Base-by-base conservation (phyloP, 2,797 vertebrate genomes). In the Bradypodion ventrale region DNA sequence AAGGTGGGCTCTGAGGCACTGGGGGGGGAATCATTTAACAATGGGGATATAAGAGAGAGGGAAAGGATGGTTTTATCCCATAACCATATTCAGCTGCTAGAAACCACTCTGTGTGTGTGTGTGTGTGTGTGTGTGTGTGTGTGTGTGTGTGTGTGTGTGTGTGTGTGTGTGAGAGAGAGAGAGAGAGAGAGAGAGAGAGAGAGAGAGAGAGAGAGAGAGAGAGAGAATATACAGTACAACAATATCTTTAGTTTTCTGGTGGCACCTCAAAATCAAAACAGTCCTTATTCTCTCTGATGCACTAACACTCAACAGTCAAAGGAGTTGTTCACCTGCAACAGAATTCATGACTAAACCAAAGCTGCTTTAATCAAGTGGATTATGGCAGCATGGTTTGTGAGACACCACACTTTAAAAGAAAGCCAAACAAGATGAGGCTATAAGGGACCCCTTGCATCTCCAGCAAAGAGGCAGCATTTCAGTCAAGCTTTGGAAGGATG, bases 401-500 rank as follows among this genome's bases (percentile, higher is more conserved):
- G 68, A 21, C 44, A 35, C 13, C 46, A n/a, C 81, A 87, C 88
- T 78, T 75, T 87, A 59, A 90, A 89, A 88, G 2, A 66, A 1
- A 4, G 75, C 76, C n/a, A 85, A 85, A 75, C 68, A 75, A 75
- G 89, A 86, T 86, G 81, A 29, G 85, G 72, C 78, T 2, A 79
- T 68, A 65, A 86, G 35, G 69, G 78, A 65, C 10, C 75, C 52
- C 49, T 68, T 74, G 82, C 49, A 37, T 49, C 42, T 37, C 59
- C 2, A 6, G 88, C 35, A 72, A 85, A 89, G 85, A 42, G 37
- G 60, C 66, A 85, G 81, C 73, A 70, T 15, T 82, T 83, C 85
- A 89, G 89, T 91, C 92, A 74, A 86, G 49, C 83, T 92, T 59
- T 82, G 89, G 37, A 78, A 27, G 75, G 62, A 63, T 90, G 89